These are phyloP conservation scores for Alligator mississippiensis DNA, from an alignment of 2,113 vertebrate genomes.

Conservation along the genomic window DNA sequence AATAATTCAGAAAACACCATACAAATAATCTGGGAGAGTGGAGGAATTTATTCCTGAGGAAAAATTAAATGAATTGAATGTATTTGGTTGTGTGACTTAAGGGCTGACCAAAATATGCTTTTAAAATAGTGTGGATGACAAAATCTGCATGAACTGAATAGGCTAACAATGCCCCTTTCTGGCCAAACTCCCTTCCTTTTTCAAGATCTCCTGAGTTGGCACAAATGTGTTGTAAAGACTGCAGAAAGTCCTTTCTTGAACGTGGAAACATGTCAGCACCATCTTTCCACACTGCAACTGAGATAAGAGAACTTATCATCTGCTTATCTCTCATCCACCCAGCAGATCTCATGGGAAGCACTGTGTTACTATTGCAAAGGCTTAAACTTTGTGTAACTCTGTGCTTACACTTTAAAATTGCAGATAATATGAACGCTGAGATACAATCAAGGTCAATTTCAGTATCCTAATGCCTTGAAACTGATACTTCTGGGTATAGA, in stretches of 20 bases:
- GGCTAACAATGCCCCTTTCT: background rate
- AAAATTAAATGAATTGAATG: background rate
- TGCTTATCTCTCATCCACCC: background rate
- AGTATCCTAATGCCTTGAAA: conserved; percentile 7
- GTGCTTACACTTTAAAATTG: background rate
- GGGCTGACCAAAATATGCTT: background rate
- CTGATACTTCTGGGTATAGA: conserved; percentile 38
- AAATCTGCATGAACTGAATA: background rate
- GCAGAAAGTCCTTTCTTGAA: conserved; percentile 1
- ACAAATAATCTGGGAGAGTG: background rate
- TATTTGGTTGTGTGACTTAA: background rate
- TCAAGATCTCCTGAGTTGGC: background rate
- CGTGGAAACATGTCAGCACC: background rate
- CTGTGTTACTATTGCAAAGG: background rate
- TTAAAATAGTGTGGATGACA: background rate
- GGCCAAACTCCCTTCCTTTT: background rate
- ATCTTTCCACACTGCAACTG: background rate
- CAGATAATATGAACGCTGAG: background rate
- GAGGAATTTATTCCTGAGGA: background rate
- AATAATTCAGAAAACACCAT: background rate
- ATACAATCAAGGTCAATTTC: conserved; percentile 35
- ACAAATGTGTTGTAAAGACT: background rate
- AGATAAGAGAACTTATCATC: conserved; percentile 14
- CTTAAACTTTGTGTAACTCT: background rate
- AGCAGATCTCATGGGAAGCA: background rate